Evolutionary conservation across 2,888 invertebrate genomes (phyloP).

Genomic region (Byasa hedistus): DNA sequence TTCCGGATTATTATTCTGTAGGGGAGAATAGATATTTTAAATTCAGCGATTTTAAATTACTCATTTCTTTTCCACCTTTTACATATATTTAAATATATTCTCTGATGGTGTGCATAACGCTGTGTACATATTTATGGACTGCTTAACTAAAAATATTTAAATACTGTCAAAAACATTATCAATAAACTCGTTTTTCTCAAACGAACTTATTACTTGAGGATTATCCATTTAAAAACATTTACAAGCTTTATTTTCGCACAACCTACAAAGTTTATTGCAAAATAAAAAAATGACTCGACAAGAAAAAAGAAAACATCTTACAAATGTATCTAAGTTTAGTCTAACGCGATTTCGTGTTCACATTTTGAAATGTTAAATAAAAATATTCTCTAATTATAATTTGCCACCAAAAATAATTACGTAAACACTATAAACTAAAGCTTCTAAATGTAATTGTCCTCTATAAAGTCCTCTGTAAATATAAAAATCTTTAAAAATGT

Average conservation of each 20-base stretch:
- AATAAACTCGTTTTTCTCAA: background rate
- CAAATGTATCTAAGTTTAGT: background rate
- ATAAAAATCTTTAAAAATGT: no score
- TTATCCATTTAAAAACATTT: background rate
- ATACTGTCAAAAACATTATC: background rate
- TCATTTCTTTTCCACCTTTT: slow-evolving; percentile 1
- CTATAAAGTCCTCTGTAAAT: no score
- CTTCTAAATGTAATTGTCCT: no score
- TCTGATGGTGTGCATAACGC: background rate
- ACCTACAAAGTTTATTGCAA: background rate
- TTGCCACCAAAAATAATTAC: no score
- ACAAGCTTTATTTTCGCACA: background rate
- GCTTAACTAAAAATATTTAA: background rate
- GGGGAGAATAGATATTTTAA: slow-evolving; percentile 55
- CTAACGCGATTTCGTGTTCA: no score
- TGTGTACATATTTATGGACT: background rate
- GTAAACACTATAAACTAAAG: no score
- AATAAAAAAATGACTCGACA: background rate
- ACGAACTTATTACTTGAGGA: background rate
- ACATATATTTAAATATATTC: background rate
- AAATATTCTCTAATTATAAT: no score
- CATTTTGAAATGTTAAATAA: no score
- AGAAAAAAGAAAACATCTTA: background rate
- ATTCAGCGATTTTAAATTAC: slow-evolving; percentile 13
- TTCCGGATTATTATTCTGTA: slow-evolving; percentile 64